Conservation (phyloP, 2,888 invertebrate species). For the Meteorus cinctellus region DNA sequence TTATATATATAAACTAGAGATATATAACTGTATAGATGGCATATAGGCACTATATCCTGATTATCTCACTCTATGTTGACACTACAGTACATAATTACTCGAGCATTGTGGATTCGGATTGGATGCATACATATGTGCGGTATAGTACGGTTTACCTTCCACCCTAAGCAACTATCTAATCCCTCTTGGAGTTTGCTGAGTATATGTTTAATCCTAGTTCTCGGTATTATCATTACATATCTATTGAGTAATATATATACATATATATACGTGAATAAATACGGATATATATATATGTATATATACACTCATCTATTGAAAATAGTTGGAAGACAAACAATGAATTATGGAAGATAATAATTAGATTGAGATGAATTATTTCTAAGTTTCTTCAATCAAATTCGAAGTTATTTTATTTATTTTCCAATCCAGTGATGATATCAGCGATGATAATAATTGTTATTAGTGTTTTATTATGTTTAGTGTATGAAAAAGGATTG, state of each 20-base stretch:
- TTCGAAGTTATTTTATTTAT: too few species aligned
- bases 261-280: background rate
- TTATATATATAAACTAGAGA: background rate
- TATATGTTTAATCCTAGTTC: conserved; percentile 29
- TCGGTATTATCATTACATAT: conserved; percentile 29
- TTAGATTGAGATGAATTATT: too few species aligned
- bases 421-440: too few species aligned
- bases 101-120: conserved; percentile 43
- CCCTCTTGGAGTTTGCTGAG: conserved; percentile 39
- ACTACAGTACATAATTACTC: conserved; percentile 51
- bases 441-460: too few species aligned
- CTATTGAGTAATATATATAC: conserved; percentile 19
- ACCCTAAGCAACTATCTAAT: conserved; percentile 45
- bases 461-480: too few species aligned
- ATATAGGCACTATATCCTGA: conserved; percentile 46
- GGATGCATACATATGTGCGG: conserved; percentile 41
- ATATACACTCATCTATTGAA: background rate
- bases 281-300: background rate
- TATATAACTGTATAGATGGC: conserved; percentile 1
- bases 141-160: conserved; percentile 40
- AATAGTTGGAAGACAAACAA: background rate
- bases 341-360: too few species aligned
- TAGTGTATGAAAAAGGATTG: too few species aligned
- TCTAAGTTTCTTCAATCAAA: too few species aligned
- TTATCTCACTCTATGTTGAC: conserved; percentile 51